Conservation (phyloP, 1,140 invertebrate genomes). For the Drosophila jambulina region DNA sequence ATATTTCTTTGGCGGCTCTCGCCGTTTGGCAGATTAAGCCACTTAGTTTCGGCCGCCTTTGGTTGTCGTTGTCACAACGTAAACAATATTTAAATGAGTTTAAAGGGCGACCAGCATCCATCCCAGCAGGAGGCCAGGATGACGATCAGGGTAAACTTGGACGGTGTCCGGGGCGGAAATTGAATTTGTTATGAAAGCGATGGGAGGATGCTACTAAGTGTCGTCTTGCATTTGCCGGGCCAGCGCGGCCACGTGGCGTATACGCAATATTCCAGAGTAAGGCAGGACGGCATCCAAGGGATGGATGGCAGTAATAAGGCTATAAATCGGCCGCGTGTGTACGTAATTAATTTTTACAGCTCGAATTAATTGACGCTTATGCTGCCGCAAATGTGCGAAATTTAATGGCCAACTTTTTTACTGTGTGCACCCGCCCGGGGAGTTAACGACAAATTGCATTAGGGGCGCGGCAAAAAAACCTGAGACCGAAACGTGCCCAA, state of each 20-base stretch:
- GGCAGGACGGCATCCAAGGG: neutral
- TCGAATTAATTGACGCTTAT: conserved; percentile 69
- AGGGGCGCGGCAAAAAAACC: conserved; percentile 17
- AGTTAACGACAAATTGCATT: conserved; percentile 66
- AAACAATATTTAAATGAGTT: conserved; percentile 77
- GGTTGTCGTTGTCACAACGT: conserved; percentile 44
- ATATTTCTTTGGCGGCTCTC: conserved; percentile 49
- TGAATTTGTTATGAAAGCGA: conserved; percentile 73
- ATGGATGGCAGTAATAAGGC: conserved; percentile 48
- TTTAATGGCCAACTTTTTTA: conserved; percentile 67
- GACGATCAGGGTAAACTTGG: conserved; percentile 8
- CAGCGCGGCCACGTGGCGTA: conserved; percentile 53
- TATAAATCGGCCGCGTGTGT: conserved; percentile 62
- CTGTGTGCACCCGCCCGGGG: conserved; percentile 33
- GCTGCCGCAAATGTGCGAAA: conserved; percentile 55
- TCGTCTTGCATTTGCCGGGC: conserved; percentile 66
- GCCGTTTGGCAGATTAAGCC: conserved; percentile 76
- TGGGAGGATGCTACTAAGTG: conserved; percentile 57
- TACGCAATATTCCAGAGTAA: conserved; percentile 49
- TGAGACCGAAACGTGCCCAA: conserved; percentile 29
- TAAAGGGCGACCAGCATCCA: conserved; percentile 30
- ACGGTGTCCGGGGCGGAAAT: conserved; percentile 58
- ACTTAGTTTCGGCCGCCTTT: conserved; percentile 65
- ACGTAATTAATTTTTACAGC: conserved; percentile 78
- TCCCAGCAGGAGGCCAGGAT: conserved; percentile 4